Percentiles rank a stretch among this genome's conserved stretches.
phyloP scores from a whole-genome alignment of 2,797 vertebrate genomes.

The Syncerus caffer region DNA sequence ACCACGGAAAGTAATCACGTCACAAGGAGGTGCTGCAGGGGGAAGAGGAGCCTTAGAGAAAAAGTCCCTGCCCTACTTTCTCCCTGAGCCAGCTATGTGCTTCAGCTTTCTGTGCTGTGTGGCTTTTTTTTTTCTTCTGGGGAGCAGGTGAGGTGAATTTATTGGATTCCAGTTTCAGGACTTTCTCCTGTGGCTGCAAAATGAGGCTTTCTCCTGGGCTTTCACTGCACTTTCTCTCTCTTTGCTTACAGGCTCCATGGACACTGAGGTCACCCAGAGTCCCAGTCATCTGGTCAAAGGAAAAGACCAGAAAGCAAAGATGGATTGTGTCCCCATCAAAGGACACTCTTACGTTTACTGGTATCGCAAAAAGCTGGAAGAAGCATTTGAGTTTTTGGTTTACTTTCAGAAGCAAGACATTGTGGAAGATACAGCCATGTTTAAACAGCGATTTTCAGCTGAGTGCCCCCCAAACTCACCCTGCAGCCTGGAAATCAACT shows the following conservation, averaged over 20 bases:
- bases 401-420: rapidly evolving
- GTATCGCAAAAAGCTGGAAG: not conserved
- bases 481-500: not conserved
- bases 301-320: not conserved
- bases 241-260: not conserved
- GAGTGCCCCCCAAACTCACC: not conserved
- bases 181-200: not conserved
- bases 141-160: not conserved
- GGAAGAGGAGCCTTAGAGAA: not conserved
- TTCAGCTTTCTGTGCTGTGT: not conserved
- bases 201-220: not conserved
- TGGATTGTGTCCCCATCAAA: not conserved
- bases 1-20: rapidly evolving
- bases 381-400: not conserved
- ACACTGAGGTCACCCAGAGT: not conserved
- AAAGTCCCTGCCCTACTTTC: not conserved
- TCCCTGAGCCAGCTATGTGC: not conserved
- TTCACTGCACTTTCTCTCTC: not conserved
- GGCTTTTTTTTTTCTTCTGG: not conserved
- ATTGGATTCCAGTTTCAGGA: not conserved
- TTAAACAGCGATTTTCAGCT: not conserved
- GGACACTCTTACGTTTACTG: not conserved
- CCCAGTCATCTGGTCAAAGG: not conserved
- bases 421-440: not conserved
- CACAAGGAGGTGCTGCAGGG: not conserved